phyloP scores from a whole-genome alignment of 2,888 invertebrate genomes.

The Eupithecia subfuscata region DNA sequence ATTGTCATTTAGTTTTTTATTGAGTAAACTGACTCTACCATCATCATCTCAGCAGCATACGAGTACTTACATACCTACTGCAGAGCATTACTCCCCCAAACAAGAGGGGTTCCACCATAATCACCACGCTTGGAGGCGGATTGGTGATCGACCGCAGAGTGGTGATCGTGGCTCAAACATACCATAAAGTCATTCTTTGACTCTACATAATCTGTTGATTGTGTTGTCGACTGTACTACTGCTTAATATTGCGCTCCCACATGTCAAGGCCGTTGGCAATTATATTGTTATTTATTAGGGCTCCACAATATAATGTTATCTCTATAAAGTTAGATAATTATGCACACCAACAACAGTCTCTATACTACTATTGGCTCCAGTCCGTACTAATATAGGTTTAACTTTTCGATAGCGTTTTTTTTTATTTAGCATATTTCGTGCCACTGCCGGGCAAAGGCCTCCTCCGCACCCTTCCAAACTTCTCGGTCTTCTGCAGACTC shows the following conservation, averaged over 20 bases:
- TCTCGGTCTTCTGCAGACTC: no score
- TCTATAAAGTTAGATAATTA: conserved; percentile 14
- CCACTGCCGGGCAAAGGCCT: no score
- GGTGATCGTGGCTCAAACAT: not conserved
- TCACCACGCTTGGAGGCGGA: no score
- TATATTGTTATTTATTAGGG: conserved; percentile 33
- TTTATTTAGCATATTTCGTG: no score
- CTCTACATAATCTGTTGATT: conserved; percentile 5
- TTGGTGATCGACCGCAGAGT: not conserved
- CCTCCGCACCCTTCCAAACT: no score
- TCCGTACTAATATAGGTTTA: not conserved
- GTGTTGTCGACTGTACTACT: conserved; percentile 20
- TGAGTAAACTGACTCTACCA: no score
- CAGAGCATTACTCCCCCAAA: not conserved
- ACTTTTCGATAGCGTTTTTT: no score
- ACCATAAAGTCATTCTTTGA: not conserved
- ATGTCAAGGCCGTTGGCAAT: conserved; percentile 29
- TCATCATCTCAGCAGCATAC: not conserved
- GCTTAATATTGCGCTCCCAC: conserved; percentile 26
- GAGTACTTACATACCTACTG: not conserved
- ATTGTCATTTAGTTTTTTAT: not conserved
- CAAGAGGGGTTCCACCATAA: no score
- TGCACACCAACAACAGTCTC: conserved; percentile 7
- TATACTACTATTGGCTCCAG: not conserved
- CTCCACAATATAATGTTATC: conserved; percentile 28